A percentile compares a stretch with the other conserved stretches of the same genome.
These are phyloP conservation scores for Podarcis siculus DNA, from an alignment of 2,797 vertebrate species.

Conservation along the genomic window DNA sequence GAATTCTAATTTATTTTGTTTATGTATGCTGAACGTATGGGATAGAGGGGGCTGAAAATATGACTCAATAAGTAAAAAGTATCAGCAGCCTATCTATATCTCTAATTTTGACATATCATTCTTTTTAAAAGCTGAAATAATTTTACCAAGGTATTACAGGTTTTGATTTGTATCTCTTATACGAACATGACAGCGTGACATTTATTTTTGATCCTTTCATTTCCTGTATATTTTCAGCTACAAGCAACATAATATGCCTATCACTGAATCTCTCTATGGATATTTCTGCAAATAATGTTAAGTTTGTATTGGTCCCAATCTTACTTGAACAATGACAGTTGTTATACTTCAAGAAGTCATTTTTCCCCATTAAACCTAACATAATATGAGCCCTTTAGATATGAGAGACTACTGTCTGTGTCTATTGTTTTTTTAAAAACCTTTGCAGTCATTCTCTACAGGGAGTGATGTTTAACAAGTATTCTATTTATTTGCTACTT, in stretches of 20 bases:
- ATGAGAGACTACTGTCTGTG: neutral
- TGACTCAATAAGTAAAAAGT: neutral
- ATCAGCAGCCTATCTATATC: neutral
- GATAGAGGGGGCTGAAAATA: neutral
- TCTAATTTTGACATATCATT: neutral
- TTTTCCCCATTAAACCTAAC: constrained; percentile 25
- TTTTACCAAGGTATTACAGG: neutral
- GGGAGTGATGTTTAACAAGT: constrained; percentile 34
- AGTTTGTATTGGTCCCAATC: constrained; percentile 31
- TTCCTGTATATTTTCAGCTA: constrained; percentile 39
- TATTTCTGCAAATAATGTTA: constrained; percentile 2
- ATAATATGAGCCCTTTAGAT: constrained; percentile 17
- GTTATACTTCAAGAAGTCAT: constrained; percentile 24
- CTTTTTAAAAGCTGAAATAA: neutral
- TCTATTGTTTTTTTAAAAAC: constrained; percentile 16
- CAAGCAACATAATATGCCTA: neutral
- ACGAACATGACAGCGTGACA: neutral
- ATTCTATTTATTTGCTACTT: constrained; percentile 31
- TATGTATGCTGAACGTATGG: neutral
- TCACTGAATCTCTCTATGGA: neutral
- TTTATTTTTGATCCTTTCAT: constrained; percentile 10
- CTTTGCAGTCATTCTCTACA: constrained; percentile 19
- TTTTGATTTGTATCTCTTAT: constrained; percentile 1
- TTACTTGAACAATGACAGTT: constrained; percentile 10
- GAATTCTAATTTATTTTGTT: neutral